These are phyloP conservation scores for Tricholauxania praeusta DNA, from an alignment of 2,888 invertebrate species.

Conservation along the genomic window DNA sequence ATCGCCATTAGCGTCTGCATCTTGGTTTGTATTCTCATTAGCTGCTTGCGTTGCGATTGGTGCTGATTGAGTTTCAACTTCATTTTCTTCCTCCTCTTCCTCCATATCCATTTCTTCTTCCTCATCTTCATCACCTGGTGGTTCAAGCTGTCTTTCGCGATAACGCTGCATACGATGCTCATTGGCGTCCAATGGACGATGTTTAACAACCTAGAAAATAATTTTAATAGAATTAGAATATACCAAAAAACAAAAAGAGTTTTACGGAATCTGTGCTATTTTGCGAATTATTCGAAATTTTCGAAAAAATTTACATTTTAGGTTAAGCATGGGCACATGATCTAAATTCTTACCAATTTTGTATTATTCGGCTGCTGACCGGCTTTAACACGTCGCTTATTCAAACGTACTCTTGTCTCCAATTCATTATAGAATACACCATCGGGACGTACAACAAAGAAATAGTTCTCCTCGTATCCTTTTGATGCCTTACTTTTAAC, in stretches of 20 bases:
- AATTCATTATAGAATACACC: constrained; percentile 95
- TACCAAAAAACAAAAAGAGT: not conserved
- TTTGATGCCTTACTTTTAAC: constrained; percentile 96
- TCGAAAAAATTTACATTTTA: too few relatives aligned
- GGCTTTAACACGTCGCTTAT: constrained; percentile 87
- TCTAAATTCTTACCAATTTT: constrained; percentile 74
- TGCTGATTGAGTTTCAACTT: constrained; percentile 52
- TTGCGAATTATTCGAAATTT: not conserved
- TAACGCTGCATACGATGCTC: constrained; percentile 90
- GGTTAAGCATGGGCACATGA: too few relatives aligned
- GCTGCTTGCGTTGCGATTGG: constrained; percentile 43
- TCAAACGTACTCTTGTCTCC: constrained; percentile 94
- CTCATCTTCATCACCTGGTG: constrained; percentile 80
- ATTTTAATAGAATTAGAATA: not conserved
- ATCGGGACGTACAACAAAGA: constrained; percentile 87
- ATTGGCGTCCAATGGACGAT: constrained; percentile 84
- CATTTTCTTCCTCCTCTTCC: constrained; percentile 68
- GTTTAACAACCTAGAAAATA: constrained; percentile 74
- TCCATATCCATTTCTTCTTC: constrained; percentile 75
- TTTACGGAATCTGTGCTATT: not conserved
- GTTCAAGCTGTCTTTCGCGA: constrained; percentile 89
- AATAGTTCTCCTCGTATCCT: constrained; percentile 97
- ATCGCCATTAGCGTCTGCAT: constrained; percentile 46
- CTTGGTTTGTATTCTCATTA: constrained; percentile 48
- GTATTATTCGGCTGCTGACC: constrained; percentile 72